Conservation (phyloP, 2,113 vertebrate genomes). For the Anhinga rufa region DNA sequence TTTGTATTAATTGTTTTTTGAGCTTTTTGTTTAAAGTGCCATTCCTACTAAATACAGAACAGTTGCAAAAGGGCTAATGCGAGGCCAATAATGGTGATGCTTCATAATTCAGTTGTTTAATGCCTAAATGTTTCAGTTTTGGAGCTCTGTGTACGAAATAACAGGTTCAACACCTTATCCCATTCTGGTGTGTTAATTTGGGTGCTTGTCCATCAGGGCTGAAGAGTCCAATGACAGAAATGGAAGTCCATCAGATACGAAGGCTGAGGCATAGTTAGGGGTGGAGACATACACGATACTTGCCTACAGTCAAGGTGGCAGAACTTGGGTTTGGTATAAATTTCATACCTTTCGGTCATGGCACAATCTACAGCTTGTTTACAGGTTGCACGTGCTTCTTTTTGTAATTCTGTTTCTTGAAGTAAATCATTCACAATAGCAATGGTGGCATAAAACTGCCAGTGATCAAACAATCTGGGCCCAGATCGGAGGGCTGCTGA, state of each 20-base stretch:
- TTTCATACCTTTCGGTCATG: background rate
- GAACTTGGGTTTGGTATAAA: background rate
- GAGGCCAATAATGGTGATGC: background rate
- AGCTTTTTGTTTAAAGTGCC: background rate
- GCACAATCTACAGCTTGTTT: background rate
- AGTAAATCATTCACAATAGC: background rate
- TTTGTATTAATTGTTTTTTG: background rate
- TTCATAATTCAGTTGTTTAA: background rate
- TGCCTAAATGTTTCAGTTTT: background rate
- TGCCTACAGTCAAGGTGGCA: background rate
- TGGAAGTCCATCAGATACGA: rapidly evolving
- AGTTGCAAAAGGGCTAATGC: background rate
- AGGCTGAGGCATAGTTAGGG: background rate
- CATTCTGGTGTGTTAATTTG: background rate
- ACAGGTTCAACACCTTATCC: background rate
- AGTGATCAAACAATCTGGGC: background rate
- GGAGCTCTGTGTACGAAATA: background rate
- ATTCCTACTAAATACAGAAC: background rate
- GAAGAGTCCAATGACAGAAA: background rate
- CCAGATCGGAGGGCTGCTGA: background rate
- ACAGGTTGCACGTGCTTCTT: background rate
- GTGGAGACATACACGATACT: background rate
- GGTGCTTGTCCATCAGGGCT: background rate
- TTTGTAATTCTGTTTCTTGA: background rate
- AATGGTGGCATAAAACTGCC: background rate